A percentile compares a stretch with the other conserved stretches of the same genome.
These are phyloP conservation scores for Tenthredo livida DNA, from an alignment of 2,888 invertebrate genomes.

Conservation along the genomic window DNA sequence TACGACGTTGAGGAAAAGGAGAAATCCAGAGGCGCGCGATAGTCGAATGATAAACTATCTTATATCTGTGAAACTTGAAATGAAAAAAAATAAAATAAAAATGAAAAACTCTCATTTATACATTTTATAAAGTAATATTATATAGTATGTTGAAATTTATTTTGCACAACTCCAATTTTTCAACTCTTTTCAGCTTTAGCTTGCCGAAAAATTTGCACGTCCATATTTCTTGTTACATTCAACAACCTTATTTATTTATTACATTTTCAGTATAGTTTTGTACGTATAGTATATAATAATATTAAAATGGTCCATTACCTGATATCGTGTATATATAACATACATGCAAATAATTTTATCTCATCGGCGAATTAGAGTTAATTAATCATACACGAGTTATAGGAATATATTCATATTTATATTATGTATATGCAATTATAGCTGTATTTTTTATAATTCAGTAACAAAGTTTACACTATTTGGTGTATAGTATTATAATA, in stretches of 20 bases:
- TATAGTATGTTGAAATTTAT: neutral
- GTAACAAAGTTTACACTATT: slow-evolving; percentile 10
- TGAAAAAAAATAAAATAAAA: neutral
- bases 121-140: neutral
- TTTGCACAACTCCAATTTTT: neutral
- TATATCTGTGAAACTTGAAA: neutral
- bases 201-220: neutral
- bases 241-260: neutral
- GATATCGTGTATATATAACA: slow-evolving; percentile 36
- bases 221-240: neutral
- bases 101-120: neutral
- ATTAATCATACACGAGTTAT: neutral
- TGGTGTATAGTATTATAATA: neutral
- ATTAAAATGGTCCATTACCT: neutral
- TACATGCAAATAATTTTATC: neutral
- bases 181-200: neutral
- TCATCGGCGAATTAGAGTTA: neutral
- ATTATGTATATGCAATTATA: neutral
- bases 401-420: neutral
- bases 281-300: slow-evolving; percentile 11
- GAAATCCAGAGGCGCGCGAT: slow-evolving; percentile 53
- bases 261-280: neutral
- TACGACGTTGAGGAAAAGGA: slow-evolving; percentile 75
- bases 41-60: neutral
- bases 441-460: no score